Percentiles rank a stretch among this genome's conserved stretches.
phyloP scores from a whole-genome alignment of 2,113 vertebrate species.

The Crotalus helleri region DNA sequence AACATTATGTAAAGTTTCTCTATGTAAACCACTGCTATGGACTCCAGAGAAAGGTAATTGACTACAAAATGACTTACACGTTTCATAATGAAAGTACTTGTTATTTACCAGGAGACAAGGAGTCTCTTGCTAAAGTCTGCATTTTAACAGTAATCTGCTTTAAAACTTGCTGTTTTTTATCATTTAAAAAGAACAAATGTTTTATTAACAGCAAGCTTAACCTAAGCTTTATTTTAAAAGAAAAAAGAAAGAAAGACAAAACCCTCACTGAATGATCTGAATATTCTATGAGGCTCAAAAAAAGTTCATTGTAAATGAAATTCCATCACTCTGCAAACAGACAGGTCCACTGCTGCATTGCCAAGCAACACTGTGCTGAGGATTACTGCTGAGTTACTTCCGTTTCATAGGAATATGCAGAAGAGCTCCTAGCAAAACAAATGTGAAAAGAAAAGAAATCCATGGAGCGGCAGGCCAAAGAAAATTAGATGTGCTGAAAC shows the following conservation, averaged over 20 bases:
- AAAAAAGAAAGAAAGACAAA: background rate
- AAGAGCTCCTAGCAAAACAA: background rate
- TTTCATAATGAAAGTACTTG: conserved; percentile 28
- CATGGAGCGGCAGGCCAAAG: background rate
- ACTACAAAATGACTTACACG: conserved; percentile 64
- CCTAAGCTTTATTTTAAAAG: background rate
- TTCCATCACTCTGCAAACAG: background rate
- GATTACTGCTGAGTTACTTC: background rate
- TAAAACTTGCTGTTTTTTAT: background rate
- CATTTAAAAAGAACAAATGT: background rate
- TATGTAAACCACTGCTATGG: conserved; percentile 40
- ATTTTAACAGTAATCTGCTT: background rate
- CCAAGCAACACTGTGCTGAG: background rate
- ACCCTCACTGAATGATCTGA: background rate
- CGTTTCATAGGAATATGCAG: background rate
- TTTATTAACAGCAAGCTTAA: background rate
- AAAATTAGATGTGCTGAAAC: background rate
- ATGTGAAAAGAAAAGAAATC: background rate
- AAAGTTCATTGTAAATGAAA: background rate
- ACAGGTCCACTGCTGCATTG: background rate
- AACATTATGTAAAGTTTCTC: conserved; percentile 39
- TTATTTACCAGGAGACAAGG: conserved; percentile 42
- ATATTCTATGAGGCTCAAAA: background rate
- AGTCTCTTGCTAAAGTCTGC: conserved; percentile 4
- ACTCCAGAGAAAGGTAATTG: conserved; percentile 47